Percentiles rank a stretch among this genome's conserved stretches.
Conservation (phyloP, 2,797 vertebrate species). For the Chelonia mydas region DNA sequence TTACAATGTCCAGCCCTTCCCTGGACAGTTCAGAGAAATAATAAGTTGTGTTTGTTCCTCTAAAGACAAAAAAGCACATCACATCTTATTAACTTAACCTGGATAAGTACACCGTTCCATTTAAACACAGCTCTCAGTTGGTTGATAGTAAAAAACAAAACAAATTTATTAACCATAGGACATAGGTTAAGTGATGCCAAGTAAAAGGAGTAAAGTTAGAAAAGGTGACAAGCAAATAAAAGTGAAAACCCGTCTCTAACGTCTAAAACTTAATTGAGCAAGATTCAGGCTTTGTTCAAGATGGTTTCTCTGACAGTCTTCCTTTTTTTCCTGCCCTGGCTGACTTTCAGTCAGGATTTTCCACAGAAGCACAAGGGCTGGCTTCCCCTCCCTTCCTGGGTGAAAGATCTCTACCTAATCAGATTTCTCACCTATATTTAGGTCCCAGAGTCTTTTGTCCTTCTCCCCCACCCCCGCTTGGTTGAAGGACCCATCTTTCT, state of each 20-base stretch:
- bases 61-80: neutral
- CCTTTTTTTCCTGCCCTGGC: neutral
- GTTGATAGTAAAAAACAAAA: neutral
- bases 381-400: neutral
- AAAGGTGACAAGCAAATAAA: neutral
- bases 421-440: neutral
- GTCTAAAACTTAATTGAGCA: neutral
- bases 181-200: neutral
- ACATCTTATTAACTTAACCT: neutral
- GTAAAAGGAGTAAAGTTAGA: neutral
- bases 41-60: too few species aligned
- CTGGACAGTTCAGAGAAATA: too few species aligned
- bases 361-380: neutral
- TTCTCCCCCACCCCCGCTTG: too few species aligned
- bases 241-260: too few species aligned
- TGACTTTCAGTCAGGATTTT: neutral
- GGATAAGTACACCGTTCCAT: neutral
- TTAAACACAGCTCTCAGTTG: neutral
- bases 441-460: neutral
- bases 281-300: neutral
- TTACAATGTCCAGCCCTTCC: too few species aligned
- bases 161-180: neutral
- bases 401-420: neutral
- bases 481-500: neutral
- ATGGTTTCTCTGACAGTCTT: neutral